Conservation (phyloP, 2,888 invertebrate genomes). For the Lissonota sp. region DNA sequence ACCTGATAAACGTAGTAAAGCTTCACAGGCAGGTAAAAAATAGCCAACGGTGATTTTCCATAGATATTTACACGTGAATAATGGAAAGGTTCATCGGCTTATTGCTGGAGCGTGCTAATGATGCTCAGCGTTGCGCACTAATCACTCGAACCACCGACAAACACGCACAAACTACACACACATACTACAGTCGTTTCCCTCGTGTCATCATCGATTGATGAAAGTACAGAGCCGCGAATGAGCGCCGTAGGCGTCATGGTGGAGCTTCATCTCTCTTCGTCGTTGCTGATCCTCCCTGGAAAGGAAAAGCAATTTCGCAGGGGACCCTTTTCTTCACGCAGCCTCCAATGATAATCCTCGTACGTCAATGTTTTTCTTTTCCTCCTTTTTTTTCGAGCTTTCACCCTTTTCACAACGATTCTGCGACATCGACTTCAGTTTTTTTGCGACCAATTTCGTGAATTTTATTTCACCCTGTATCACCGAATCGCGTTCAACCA, state of each 20-base stretch:
- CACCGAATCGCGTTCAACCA: slow-evolving; percentile 9
- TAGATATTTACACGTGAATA: slow-evolving; percentile 75
- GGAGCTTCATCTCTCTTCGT: background rate
- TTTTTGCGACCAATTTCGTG: slow-evolving; percentile 19
- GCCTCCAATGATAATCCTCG: slow-evolving; percentile 47
- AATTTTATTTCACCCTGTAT: slow-evolving; percentile 16
- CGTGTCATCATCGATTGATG: slow-evolving; percentile 68
- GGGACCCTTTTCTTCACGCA: slow-evolving; percentile 34
- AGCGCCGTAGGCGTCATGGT: slow-evolving; percentile 36
- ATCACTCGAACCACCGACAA: slow-evolving; percentile 60
- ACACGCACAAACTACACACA: slow-evolving; percentile 8
- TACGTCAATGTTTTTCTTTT: slow-evolving; percentile 25
- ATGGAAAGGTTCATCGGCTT: slow-evolving; percentile 74
- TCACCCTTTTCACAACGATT: slow-evolving; percentile 20
- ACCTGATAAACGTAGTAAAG: too few relatives aligned
- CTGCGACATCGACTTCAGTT: slow-evolving; percentile 7
- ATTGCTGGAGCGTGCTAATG: slow-evolving; percentile 72
- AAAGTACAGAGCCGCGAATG: slow-evolving; percentile 50
- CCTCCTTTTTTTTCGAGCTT: slow-evolving; percentile 6
- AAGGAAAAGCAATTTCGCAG: slow-evolving; percentile 57
- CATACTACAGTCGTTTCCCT: slow-evolving; percentile 8
- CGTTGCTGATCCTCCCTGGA: slow-evolving; percentile 13
- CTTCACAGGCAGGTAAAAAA: too few relatives aligned
- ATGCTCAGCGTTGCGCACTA: slow-evolving; percentile 68
- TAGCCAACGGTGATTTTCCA: background rate